Conservation (phyloP, 2,888 invertebrate species). For the Heliconius cydno region DNA sequence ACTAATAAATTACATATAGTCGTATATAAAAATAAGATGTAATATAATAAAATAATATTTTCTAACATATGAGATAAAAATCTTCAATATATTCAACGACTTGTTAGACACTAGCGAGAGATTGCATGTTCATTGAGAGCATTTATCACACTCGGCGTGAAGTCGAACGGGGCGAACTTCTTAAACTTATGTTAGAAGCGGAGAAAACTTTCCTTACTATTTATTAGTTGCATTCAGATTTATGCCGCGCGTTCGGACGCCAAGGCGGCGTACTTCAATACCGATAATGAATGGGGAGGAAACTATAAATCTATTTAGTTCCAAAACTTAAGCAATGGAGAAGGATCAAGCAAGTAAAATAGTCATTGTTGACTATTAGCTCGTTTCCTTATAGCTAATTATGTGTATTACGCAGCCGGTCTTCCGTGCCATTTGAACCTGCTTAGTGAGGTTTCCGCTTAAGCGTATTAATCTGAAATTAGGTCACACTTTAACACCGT, state of each 20-base stretch:
- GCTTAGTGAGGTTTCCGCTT: conserved; percentile 83
- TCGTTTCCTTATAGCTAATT: conserved; percentile 59
- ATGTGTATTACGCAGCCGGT: conserved; percentile 60
- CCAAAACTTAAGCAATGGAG: conserved; percentile 77
- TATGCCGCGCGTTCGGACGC: conserved; percentile 67
- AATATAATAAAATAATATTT: background rate
- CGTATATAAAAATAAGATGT: background rate
- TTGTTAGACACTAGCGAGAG: conserved; percentile 29
- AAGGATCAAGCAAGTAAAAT: conserved; percentile 70
- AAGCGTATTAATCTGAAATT: conserved; percentile 83
- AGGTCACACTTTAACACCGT: conserved; percentile 78
- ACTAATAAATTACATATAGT: background rate
- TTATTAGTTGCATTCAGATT: conserved; percentile 80
- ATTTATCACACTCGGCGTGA: conserved; percentile 47
- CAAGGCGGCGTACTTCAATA: conserved; percentile 65
- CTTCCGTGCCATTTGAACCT: conserved; percentile 77
- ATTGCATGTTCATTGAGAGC: conserved; percentile 36
- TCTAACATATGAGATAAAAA: background rate
- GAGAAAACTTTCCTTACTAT: conserved; percentile 68
- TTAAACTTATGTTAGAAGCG: conserved; percentile 62
- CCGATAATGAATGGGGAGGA: conserved; percentile 82
- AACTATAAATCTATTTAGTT: conserved; percentile 81
- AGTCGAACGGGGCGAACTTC: conserved; percentile 54
- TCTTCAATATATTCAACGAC: conserved; percentile 32
- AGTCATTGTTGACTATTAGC: conserved; percentile 69